These are phyloP conservation scores for Lepidotrigona ventralis DNA, from an alignment of 1,140 invertebrate genomes.

Conservation along the genomic window DNA sequence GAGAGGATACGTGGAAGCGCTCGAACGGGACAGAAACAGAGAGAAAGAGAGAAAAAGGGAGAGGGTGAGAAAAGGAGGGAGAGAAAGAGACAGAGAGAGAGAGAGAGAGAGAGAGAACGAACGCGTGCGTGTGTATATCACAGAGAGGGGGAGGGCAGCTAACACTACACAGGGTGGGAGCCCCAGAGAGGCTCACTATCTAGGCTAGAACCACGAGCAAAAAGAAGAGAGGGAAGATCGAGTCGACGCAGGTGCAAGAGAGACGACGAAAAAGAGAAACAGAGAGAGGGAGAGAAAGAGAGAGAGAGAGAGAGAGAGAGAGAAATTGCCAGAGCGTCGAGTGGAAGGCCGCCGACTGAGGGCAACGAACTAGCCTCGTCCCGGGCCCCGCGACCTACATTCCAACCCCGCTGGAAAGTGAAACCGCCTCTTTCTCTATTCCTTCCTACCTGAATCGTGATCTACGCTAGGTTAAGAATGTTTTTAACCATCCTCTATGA, in stretches of 20 bases:
- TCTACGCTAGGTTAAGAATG: slow-evolving; percentile 47
- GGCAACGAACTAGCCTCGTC: slow-evolving; percentile 81
- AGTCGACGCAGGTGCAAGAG: slow-evolving; percentile 29
- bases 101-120: background rate
- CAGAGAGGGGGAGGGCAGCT: slow-evolving; percentile 15
- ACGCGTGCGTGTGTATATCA: background rate
- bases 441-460: slow-evolving; percentile 61
- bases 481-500: slow-evolving; percentile 31
- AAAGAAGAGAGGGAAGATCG: slow-evolving; percentile 56
- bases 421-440: slow-evolving; percentile 75
- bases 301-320: slow-evolving; percentile 66
- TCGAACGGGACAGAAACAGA: slow-evolving; percentile 23
- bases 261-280: background rate
- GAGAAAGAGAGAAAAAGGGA: background rate
- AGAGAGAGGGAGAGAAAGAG: slow-evolving; percentile 61
- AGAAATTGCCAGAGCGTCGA: slow-evolving; percentile 75
- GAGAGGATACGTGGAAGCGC: slow-evolving; percentile 28
- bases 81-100: background rate
- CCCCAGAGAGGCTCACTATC: slow-evolving; percentile 64
- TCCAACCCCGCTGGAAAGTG: slow-evolving; percentile 79
- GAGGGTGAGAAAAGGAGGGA: background rate
- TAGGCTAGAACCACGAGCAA: slow-evolving; percentile 65
- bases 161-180: slow-evolving; percentile 56
- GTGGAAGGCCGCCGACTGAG: slow-evolving; percentile 78
- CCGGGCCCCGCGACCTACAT: slow-evolving; percentile 80